Evolutionary conservation across 2,888 invertebrate species (phyloP).

Genomic region (Uropetala carovei): DNA sequence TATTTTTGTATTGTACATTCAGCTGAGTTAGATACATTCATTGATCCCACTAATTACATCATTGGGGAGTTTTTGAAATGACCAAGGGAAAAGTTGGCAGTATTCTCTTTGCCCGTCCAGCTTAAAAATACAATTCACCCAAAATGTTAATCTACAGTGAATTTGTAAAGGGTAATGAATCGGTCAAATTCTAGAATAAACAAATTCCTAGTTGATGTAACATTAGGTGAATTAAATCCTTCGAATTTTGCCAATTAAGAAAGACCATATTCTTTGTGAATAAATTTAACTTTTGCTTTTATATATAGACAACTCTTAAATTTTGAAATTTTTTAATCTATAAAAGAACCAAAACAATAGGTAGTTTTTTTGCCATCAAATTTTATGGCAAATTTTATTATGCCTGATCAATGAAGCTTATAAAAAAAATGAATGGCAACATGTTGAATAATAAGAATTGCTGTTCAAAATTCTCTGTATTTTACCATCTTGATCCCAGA

Average conservation of each 20-base stretch:
- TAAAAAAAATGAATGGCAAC: neutral
- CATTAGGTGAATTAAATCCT: neutral
- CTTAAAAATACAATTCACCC: slow-evolving; percentile 8
- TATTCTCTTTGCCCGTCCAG: slow-evolving; percentile 39
- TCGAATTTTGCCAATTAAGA: neutral
- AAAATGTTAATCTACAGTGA: neutral
- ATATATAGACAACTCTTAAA: slow-evolving; percentile 25
- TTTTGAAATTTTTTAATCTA: slow-evolving; percentile 24
- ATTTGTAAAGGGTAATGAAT: neutral
- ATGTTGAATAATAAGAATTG: neutral
- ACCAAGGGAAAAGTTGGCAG: slow-evolving; percentile 41
- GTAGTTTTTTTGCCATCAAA: neutral
- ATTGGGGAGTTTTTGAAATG: slow-evolving; percentile 20
- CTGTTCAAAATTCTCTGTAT: too few relatives aligned
- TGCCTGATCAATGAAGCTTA: neutral
- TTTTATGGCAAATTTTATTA: neutral
- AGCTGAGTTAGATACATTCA: slow-evolving; percentile 48
- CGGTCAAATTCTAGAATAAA: neutral
- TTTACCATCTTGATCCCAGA: neutral
- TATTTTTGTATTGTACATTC: slow-evolving; percentile 61
- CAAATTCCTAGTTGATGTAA: neutral
- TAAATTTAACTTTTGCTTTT: slow-evolving; percentile 23
- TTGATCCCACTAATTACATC: slow-evolving; percentile 33
- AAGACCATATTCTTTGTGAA: slow-evolving; percentile 5
- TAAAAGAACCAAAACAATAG: neutral